Evolutionary conservation across 53 echinoderm and acorn worm species (phyloP).

Genomic region (Temnopleurus reevesii): DNA sequence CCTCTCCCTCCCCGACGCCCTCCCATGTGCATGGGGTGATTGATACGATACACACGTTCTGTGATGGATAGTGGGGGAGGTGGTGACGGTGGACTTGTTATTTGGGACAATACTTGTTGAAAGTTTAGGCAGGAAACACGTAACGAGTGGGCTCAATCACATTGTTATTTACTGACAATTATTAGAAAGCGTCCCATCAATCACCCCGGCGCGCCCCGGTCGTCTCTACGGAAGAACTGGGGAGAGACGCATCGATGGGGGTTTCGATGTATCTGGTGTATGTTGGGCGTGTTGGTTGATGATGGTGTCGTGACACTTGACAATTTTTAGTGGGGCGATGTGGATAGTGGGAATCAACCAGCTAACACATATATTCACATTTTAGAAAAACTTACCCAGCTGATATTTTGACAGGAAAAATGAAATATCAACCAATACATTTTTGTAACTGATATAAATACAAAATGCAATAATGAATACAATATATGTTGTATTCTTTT

Average conservation of each 20-base stretch:
- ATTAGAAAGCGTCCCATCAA: conserved; percentile 12
- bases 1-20: background rate
- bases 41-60: conserved; percentile 1
- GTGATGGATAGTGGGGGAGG: conserved; percentile 42
- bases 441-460: too few relatives aligned
- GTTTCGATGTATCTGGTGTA: background rate
- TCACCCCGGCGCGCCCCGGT: conserved; percentile 5
- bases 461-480: too few relatives aligned
- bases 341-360: too few relatives aligned
- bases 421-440: too few relatives aligned
- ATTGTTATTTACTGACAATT: conserved; percentile 55
- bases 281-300: background rate
- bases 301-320: background rate
- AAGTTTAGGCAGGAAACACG: conserved; percentile 45
- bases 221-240: background rate
- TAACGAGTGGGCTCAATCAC: conserved; percentile 51
- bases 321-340: too few relatives aligned
- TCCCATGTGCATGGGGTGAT: conserved; percentile 40
- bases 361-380: too few relatives aligned
- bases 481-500: too few relatives aligned
- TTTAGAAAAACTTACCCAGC: too few relatives aligned
- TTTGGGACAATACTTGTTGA: conserved; percentile 35
- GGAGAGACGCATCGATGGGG: background rate
- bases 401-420: too few relatives aligned
- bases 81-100: conserved; percentile 40